Evolutionary conservation across 2,888 invertebrate species (phyloP).

Genomic region (Eupeodes latifasciatus): DNA sequence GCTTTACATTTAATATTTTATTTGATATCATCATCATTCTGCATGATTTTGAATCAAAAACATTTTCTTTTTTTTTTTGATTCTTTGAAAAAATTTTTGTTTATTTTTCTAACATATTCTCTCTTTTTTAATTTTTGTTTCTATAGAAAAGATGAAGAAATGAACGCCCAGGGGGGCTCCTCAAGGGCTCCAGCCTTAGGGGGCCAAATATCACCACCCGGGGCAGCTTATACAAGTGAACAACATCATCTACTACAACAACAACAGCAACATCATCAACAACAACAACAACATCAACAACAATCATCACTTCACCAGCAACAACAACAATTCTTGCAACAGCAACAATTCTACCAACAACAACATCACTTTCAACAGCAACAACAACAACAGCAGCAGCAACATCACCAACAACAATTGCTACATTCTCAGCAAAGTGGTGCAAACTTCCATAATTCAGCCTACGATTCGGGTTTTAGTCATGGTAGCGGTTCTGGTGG

Average conservation of each 20-base stretch:
- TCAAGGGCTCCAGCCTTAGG: constrained; percentile 85
- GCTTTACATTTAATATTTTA: constrained; percentile 3
- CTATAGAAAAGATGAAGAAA: constrained; percentile 84
- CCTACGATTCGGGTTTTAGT: constrained; percentile 63
- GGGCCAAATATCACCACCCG: constrained; percentile 84
- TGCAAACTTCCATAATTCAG: constrained; percentile 73
- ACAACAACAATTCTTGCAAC: constrained; percentile 78
- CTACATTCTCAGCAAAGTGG: constrained; percentile 67
- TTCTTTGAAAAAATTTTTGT: constrained; percentile 30
- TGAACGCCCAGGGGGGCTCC: constrained; percentile 85
- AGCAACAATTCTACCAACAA: constrained; percentile 79
- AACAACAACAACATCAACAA: constrained; percentile 77
- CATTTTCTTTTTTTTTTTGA: constrained; percentile 14
- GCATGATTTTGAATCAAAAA: constrained; percentile 18
- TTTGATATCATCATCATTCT: neutral
- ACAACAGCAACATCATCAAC: constrained; percentile 78
- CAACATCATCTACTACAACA: constrained; percentile 76
- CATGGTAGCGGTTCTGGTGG: constrained; percentile 68
- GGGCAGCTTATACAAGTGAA: constrained; percentile 80
- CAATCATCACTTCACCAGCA: constrained; percentile 77
- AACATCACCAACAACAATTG: constrained; percentile 79
- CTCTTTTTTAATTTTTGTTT: constrained; percentile 59
- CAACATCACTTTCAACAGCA: constrained; percentile 80
- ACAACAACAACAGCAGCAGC: constrained; percentile 77
- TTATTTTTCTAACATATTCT: neutral